Evolutionary conservation across 2,888 invertebrate species (phyloP).

Genomic region (Lapara coniferarum): DNA sequence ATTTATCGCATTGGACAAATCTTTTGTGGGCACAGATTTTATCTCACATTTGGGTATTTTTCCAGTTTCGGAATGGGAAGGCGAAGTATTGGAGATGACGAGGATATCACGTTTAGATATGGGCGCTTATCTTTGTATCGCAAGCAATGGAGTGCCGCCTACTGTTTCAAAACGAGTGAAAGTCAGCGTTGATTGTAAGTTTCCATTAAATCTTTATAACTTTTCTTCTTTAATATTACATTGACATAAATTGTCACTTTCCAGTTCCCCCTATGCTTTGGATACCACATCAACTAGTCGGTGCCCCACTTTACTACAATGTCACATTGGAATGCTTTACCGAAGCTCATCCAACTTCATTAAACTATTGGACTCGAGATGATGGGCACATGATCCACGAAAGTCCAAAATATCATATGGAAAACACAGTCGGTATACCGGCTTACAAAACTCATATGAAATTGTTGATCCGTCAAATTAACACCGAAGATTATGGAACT

Average conservation of each 20-base stretch:
- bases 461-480: slow-evolving; percentile 90
- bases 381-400: slow-evolving; percentile 95
- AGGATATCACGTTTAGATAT: slow-evolving; percentile 94
- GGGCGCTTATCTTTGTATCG: slow-evolving; percentile 96
- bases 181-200: slow-evolving; percentile 97
- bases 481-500: slow-evolving; percentile 91
- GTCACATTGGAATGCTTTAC: slow-evolving; percentile 94
- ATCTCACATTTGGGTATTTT: slow-evolving; percentile 36
- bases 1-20: slow-evolving; percentile 24
- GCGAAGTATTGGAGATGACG: slow-evolving; percentile 91
- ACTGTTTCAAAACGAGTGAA: slow-evolving; percentile 95
- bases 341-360: slow-evolving; percentile 94
- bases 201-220: background rate
- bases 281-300: slow-evolving; percentile 95
- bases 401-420: slow-evolving; percentile 90
- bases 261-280: slow-evolving; percentile 96
- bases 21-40: slow-evolving; percentile 5
- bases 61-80: slow-evolving; percentile 93
- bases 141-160: slow-evolving; percentile 94
- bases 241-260: slow-evolving; percentile 46
- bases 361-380: slow-evolving; percentile 95
- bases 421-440: slow-evolving; percentile 87
- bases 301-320: slow-evolving; percentile 91
- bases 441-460: slow-evolving; percentile 95
- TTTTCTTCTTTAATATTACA: background rate